Evolutionary conservation across 2,113 vertebrate species (phyloP).

Genomic region (Polypterus bichir): DNA sequence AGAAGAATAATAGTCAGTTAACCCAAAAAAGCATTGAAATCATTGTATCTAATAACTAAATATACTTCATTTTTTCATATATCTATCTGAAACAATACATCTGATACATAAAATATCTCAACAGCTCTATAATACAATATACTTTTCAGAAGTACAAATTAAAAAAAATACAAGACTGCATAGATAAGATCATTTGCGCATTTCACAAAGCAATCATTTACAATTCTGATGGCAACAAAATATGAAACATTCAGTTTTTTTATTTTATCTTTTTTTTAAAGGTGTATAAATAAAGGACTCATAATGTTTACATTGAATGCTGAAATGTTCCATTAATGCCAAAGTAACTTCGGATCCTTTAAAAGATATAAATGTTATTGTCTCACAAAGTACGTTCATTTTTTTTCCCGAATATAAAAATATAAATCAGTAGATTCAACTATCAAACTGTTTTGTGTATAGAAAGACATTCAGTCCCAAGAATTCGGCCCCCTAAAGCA

Average conservation of each 20-base stretch:
- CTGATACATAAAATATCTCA: conserved; percentile 76
- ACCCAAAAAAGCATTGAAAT: conserved; percentile 73
- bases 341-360: not conserved
- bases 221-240: conserved; percentile 43
- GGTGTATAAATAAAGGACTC: conserved; percentile 11
- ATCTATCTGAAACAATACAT: conserved; percentile 71
- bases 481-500: no score
- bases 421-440: no score
- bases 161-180: conserved; percentile 75
- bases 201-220: conserved; percentile 67
- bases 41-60: conserved; percentile 73
- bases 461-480: no score
- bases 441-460: no score
- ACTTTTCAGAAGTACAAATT: conserved; percentile 76
- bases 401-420: no score
- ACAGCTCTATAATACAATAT: conserved; percentile 89
- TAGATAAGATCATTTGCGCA: conserved; percentile 75
- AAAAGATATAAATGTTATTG: no score
- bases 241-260: conserved; percentile 51
- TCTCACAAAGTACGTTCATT: no score
- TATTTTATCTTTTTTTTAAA: conserved; percentile 29
- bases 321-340: not conserved
- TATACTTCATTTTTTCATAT: conserved; percentile 61
- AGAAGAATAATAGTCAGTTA: conserved; percentile 67
- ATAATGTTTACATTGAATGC: conserved; percentile 22